A percentile compares a stretch with the other conserved stretches of the same genome.
These are phyloP conservation scores for Naso thynnoides DNA, from an alignment of 2,797 vertebrate species.

Conservation along the genomic window DNA sequence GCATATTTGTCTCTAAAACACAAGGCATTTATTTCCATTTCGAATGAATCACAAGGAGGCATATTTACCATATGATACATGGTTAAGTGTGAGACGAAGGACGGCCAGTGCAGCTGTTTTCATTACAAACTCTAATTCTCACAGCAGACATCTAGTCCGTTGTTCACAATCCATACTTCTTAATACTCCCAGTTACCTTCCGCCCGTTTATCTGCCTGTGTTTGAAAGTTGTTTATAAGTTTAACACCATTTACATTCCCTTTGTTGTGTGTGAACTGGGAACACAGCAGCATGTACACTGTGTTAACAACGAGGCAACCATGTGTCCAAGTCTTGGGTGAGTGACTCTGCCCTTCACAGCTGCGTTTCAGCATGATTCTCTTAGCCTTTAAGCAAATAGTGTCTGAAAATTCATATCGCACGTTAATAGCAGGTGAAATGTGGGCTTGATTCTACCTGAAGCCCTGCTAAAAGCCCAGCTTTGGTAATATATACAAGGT, in stretches of 20 bases:
- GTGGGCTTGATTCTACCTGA: conserved; percentile 15
- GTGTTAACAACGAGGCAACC: conserved; percentile 42
- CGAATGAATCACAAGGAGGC: conserved; percentile 9
- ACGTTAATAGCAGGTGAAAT: conserved; percentile 36
- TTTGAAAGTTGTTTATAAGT: conserved; percentile 21
- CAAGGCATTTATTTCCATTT: not conserved
- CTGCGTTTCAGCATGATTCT: conserved; percentile 49
- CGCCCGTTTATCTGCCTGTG: not conserved
- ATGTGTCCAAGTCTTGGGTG: conserved; percentile 51
- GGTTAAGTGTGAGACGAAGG: conserved; percentile 12
- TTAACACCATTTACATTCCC: conserved; percentile 27
- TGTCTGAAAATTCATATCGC: conserved; percentile 29
- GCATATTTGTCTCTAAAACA: conserved; percentile 1
- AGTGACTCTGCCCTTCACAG: conserved; percentile 52
- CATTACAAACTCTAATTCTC: conserved; percentile 9
- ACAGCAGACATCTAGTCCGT: conserved; percentile 23
- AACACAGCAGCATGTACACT: conserved; percentile 37
- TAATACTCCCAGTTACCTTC: conserved; percentile 13
- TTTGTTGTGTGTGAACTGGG: conserved; percentile 34
- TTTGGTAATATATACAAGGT: conserved; percentile 40
- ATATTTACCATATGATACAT: conserved; percentile 3
- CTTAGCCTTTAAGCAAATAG: conserved; percentile 44
- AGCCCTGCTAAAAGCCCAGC: conserved; percentile 22
- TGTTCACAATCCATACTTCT: conserved; percentile 18
- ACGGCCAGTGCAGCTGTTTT: conserved; percentile 1